These are phyloP conservation scores for Scrobipalpa costella DNA, from an alignment of 2,888 invertebrate genomes.

Conservation along the genomic window DNA sequence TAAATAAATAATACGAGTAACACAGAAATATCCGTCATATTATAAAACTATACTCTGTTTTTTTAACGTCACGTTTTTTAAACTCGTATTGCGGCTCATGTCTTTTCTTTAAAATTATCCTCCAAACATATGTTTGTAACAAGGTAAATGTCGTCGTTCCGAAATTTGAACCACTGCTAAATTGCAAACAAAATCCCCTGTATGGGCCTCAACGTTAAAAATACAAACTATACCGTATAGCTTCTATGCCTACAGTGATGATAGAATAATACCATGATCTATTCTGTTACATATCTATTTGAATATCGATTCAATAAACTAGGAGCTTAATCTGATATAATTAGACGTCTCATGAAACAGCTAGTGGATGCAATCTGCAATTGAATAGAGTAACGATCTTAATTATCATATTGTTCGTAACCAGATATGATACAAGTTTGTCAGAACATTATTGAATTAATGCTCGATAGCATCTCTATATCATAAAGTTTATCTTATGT, in stretches of 20 bases:
- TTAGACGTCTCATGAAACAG: not conserved
- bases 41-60: too few species aligned
- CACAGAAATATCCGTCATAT: too few species aligned
- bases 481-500: constrained; percentile 2
- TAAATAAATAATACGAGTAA: too few species aligned
- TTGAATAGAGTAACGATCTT: constrained; percentile 12
- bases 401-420: constrained; percentile 20
- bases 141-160: too few species aligned
- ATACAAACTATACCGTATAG: not conserved
- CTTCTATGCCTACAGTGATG: not conserved
- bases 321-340: constrained; percentile 11
- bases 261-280: not conserved
- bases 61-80: too few species aligned
- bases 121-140: too few species aligned
- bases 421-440: constrained; percentile 4
- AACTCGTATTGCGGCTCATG: too few species aligned
- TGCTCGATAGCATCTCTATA: constrained; percentile 5
- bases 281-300: constrained; percentile 8
- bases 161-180: too few species aligned
- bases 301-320: constrained; percentile 7
- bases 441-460: constrained; percentile 3
- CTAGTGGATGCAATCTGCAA: not conserved
- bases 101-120: too few species aligned
- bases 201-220: not conserved
- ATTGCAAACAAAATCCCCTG: too few species aligned